Evolutionary conservation across 2,113 vertebrate species (phyloP), one percentile per base, ranked within the genome.

Genomic region (Xerus inauris): DNA sequence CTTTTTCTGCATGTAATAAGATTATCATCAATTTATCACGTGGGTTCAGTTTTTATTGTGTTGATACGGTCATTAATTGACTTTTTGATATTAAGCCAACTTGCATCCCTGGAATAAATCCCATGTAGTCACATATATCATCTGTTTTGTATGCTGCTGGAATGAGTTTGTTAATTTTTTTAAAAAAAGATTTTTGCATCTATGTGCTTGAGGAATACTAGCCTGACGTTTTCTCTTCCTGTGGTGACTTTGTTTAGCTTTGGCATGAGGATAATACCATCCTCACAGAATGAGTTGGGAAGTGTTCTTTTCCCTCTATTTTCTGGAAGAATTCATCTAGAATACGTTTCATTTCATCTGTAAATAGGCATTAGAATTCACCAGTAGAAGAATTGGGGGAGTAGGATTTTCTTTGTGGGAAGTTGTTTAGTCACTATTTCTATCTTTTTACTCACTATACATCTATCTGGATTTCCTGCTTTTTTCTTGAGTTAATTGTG

Each of bases 191-290:
- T 62, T 45, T 89, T 86, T 93, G 84, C 26, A 22, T 69, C 17
- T 65, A 19, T 73, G 26, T 67, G 59, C 42, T 40, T 14, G 49
- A 67, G 24, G 75, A 64, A 69, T 51, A 42, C 26, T 42, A 35
- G 17, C 49, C 8, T 81, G 5, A 54, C 28, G 8, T 93, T 95
- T 96, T 80, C 64, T 90, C 87, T 90, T 22, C 83, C 65, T 71
- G 17, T 28, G n/a, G 71, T 72, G 20, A 59, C 11, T 79, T 81
- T 73, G 32, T 91, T 69, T 69, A 87, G n/a, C 65, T 94, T 72
- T 45, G 67, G 9, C 40, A 47, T 77, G n/a, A 82, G 59, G 42
- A 40, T 67, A n/a, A 81, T 35, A 47, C 24, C 57, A 20, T 1
- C 57, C 35, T 94, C 47, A 75, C 35, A 90, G 30, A 67, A 54